Evolutionary conservation across 2,888 invertebrate genomes (phyloP), one percentile per base, ranked within the genome.

Genomic region (Eutolmus rufibarbis): DNA sequence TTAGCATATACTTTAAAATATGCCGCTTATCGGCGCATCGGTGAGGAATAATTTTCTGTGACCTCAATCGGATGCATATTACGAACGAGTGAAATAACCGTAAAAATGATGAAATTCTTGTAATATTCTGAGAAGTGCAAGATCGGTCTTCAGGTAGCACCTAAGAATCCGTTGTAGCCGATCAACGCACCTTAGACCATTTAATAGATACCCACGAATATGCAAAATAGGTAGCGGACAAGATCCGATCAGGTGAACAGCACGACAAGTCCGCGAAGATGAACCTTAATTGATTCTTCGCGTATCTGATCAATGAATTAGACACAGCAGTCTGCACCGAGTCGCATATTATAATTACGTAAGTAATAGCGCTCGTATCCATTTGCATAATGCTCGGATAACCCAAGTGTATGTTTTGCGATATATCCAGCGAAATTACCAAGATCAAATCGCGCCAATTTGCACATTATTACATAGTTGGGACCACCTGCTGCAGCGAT

Each of bases 71-170:
- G 16, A 23, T 81, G 31, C 16, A 81, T 28, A n/a, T 23, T 43
- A 14, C 28, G 23, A 81, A 51, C 23, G 3, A 28, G 81, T 56
- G 81, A 81, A 81, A 51, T 56, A 81, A 51, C 31, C 14, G 81
- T 78, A 51, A 81, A 81, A 81, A 56, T 81, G 31, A 81, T 51
- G 81, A 81, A 81, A 81, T 81, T 51, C 56, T 81, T 81, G 81
- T 81, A 56, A 46, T 28, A 81, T 81, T 81, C 51, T 81, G n/a
- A 31, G 56, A 51, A 81, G 56, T 51, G 31, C 51, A 81, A 51
- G 56, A 81, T 34, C 31, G 56, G 14, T 40, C 43, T 40, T 37
- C 40, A 77, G 78, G 78, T 78, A 78, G 78, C 78, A 78, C 78
- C 23, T 43, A 23, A 8, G 23, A 23, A 46, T 9, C 43, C 19